Base-by-base conservation (phyloP, 2,888 invertebrate species). In the Ennomos fuscantarius region DNA sequence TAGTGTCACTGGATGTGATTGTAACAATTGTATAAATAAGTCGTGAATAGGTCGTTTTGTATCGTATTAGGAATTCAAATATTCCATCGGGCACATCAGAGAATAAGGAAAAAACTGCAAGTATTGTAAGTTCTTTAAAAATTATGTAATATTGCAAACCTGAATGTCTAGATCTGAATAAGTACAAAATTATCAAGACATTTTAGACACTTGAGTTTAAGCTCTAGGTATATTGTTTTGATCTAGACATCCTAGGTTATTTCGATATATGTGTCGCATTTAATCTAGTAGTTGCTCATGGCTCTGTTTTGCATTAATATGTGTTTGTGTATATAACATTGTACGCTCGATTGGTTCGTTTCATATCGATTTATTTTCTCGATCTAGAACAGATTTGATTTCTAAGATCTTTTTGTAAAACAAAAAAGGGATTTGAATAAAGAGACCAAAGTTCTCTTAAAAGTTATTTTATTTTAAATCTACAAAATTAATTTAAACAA, bases 391-490 rank as follows among this genome's bases (percentile, higher is more conserved):
- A 39, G 34, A 34, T 48, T 11, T 43, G 9, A 12, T 46, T 35
- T 52, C 24, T 50, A 9, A 40, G 40, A 52, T 45, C 40, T 52
- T 35, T 50, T 43, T 45, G 51, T 43, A 51, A 51, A 37, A 37
- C 42, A 46, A 42, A 51, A 51, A 56, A 42, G 51, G 42, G 42
- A 37, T 24, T 51, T 49, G 45, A 62, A 63, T 60, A 60, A 66
- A 63, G 60, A 55, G 58, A 58, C 62, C 56, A 58, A 60, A 62
- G 58, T 63, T 56, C 49, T 61, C 54, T n/a, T 51, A 59, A 61
- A 60, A 33, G n/a, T 11, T 35, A 47, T 60, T 56, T 61, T 61
- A 63, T 63, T n/a, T 65, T 61, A 46, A 60, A 46, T 48, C 51
- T 63, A 65, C 48, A 50, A 57, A 57, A 50, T 58, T 42, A 65